phyloP scores from a whole-genome alignment of 2,797 vertebrate species.

The Galaxias olidus region DNA sequence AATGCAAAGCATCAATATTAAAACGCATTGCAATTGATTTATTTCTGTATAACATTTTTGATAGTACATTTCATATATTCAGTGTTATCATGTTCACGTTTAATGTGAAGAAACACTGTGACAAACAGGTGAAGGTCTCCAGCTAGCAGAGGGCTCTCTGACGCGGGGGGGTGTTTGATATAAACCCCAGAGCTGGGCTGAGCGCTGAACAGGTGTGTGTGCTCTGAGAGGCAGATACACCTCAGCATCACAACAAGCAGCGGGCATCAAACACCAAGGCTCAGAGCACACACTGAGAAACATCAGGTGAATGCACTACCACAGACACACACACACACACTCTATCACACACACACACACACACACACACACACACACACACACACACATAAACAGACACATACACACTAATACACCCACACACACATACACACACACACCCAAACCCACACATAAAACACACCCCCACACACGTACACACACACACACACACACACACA shows the following conservation, averaged over 20 bases:
- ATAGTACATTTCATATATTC: no score
- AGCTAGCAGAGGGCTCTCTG: neutral
- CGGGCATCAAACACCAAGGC: conserved; percentile 9
- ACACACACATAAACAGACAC: neutral
- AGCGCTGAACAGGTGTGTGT: conserved; percentile 2
- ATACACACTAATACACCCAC: neutral
- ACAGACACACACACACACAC: conserved; percentile 15
- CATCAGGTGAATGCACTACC: conserved; percentile 21
- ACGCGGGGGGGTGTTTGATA: neutral
- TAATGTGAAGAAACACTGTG: no score
- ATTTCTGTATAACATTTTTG: no score
- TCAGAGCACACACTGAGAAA: conserved; percentile 14
- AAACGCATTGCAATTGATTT: no score
- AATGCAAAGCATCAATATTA: no score
- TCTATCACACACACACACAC: neutral
- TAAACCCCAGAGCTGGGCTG: neutral
- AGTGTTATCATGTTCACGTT: no score
- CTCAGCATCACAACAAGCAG: conserved; percentile 14
- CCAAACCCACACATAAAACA: neutral
- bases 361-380: neutral
- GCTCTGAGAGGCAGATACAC: neutral
- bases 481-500: neutral
- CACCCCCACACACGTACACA: neutral
- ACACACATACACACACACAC: conserved; percentile 2
- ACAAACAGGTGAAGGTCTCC: neutral